These are phyloP conservation scores for Lamproptera curius DNA, from an alignment of 2,888 invertebrate species.

Conservation along the genomic window DNA sequence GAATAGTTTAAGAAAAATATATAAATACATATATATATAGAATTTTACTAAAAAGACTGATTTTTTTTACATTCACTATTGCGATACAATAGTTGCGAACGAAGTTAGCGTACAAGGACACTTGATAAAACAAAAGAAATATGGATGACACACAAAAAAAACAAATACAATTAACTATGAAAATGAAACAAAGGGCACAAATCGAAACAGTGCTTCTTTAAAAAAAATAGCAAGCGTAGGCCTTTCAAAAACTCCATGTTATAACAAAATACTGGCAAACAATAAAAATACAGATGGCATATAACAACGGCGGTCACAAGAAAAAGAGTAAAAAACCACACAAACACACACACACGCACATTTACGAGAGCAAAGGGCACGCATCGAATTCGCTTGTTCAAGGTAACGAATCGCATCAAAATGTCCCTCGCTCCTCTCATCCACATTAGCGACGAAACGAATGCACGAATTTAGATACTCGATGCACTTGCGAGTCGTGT, in stretches of 20 bases:
- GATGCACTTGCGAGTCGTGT: conserved; percentile 43
- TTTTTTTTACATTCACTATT: too few species aligned
- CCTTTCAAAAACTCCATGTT: conserved; percentile 7
- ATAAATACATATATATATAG: too few species aligned
- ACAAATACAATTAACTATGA: background rate
- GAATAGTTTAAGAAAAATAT: too few species aligned
- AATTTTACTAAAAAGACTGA: too few species aligned
- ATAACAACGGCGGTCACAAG: conserved; percentile 15
- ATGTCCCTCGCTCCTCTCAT: conserved; percentile 27
- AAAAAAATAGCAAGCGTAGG: background rate
- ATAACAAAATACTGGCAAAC: conserved; percentile 17
- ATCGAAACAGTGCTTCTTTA: too few species aligned
- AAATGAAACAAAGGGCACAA: background rate
- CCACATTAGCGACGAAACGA: conserved; percentile 36
- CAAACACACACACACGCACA: background rate
- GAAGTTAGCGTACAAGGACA: too few species aligned
- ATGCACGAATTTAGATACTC: conserved; percentile 41
- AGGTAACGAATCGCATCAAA: conserved; percentile 24
- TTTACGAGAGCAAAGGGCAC: conserved; percentile 18
- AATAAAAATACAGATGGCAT: conserved; percentile 16
- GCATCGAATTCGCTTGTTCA: conserved; percentile 26
- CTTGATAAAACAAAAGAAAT: too few species aligned
- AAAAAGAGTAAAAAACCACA: conserved; percentile 18
- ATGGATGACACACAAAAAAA: background rate
- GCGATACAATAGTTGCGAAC: too few species aligned